Evolutionary conservation across 2,797 vertebrate species (phyloP).

Genomic region (Brachyalestes nurse): DNA sequence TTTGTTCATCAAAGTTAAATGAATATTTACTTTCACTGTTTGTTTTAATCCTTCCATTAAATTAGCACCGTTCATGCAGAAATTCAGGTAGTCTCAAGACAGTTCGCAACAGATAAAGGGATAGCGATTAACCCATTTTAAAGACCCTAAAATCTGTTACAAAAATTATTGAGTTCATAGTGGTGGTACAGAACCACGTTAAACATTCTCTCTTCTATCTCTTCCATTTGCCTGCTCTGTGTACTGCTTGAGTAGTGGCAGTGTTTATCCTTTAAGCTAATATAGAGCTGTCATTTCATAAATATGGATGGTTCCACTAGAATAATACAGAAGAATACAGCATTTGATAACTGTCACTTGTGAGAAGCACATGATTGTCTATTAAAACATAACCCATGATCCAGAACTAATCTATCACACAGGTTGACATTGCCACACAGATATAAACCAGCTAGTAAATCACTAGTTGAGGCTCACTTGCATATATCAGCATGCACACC

Average conservation of each 20-base stretch:
- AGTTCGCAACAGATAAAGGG: background rate
- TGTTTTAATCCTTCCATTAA: background rate
- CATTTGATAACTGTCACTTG: conserved; percentile 41
- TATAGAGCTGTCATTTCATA: background rate
- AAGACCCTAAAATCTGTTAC: background rate
- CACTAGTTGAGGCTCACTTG: conserved; percentile 27
- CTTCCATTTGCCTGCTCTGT: conserved; percentile 17
- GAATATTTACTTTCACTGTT: background rate
- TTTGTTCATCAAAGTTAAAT: background rate
- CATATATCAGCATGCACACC: conserved; percentile 35
- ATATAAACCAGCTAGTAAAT: conserved; percentile 15
- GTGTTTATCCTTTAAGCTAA: conserved; percentile 23
- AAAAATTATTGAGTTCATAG: background rate
- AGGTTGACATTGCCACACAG: background rate
- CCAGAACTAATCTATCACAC: conserved; percentile 9
- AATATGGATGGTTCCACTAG: background rate
- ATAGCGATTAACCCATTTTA: background rate
- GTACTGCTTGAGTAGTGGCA: conserved; percentile 25
- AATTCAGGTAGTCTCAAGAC: background rate
- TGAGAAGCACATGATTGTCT: conserved; percentile 51
- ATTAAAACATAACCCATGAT: conserved; percentile 32
- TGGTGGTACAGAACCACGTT: conserved; percentile 12
- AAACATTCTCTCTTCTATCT: background rate
- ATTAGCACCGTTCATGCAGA: background rate
- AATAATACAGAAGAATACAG: conserved; percentile 21